These are phyloP conservation scores for Acyrthosiphon pisum DNA, from an alignment of 1,140 invertebrate species.

Conservation along the genomic window DNA sequence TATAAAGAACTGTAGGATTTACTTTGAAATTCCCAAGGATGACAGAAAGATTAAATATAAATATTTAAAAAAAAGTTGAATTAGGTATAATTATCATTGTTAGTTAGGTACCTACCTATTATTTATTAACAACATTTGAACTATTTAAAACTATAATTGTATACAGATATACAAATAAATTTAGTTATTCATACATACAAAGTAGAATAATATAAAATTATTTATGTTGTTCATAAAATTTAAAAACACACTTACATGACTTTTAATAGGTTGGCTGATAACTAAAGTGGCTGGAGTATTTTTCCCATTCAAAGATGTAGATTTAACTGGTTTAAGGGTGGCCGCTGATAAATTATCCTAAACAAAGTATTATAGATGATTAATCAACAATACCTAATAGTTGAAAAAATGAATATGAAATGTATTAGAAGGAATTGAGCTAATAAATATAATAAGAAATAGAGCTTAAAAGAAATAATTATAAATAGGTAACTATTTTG, in stretches of 20 bases:
- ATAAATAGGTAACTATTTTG: neutral
- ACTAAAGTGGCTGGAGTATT: neutral
- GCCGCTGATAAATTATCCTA: neutral
- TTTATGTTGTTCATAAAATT: neutral
- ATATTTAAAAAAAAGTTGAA: neutral
- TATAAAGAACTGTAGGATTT: neutral
- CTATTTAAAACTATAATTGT: neutral
- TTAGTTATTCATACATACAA: neutral
- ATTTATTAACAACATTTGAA: neutral
- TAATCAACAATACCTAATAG: neutral
- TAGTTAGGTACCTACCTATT: no score
- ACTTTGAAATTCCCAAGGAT: neutral
- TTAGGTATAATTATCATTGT: neutral
- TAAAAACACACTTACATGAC: neutral
- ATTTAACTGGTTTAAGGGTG: neutral
- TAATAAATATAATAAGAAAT: neutral
- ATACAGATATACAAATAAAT: neutral
- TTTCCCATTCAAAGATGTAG: neutral
- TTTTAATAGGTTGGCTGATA: neutral
- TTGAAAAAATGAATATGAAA: neutral
- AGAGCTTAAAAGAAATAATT: neutral
- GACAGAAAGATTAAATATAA: neutral
- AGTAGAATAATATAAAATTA: neutral
- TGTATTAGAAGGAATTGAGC: neutral
- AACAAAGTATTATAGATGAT: neutral